Percentiles rank a stretch among this genome's conserved stretches.
These are phyloP conservation scores for Corydoras maculifer DNA, from an alignment of 2,113 vertebrate species.

Conservation along the genomic window DNA sequence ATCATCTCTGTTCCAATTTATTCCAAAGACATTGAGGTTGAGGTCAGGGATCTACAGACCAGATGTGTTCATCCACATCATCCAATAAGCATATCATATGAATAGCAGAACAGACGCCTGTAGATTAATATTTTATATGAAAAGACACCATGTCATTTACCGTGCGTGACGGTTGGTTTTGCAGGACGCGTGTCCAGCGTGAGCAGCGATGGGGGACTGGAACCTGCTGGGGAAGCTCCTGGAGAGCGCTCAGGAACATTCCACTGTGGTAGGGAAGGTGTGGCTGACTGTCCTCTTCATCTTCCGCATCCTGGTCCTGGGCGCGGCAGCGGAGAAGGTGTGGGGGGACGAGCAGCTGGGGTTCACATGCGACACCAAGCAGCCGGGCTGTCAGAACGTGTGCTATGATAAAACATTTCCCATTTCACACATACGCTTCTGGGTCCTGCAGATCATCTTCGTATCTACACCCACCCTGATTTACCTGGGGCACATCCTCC, in stretches of 20 bases:
- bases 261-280: conserved; percentile 76
- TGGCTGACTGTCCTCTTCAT: conserved; percentile 82
- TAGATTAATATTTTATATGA: too few relatives aligned
- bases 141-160: too few relatives aligned
- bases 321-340: conserved; percentile 74
- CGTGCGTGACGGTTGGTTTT: background rate
- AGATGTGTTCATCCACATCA: too few relatives aligned
- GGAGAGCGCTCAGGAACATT: conserved; percentile 79
- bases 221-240: conserved; percentile 77
- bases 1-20: too few relatives aligned
- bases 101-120: too few relatives aligned
- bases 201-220: conserved; percentile 77
- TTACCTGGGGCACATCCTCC: conserved; percentile 80
- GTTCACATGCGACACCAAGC: conserved; percentile 81
- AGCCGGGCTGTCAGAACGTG: conserved; percentile 79
- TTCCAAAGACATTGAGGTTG: too few relatives aligned
- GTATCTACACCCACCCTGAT: conserved; percentile 78
- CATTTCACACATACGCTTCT: conserved; percentile 82
- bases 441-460: conserved; percentile 86
- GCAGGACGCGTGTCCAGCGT: conserved; percentile 41
- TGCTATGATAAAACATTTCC: conserved; percentile 83
- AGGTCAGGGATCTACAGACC: too few relatives aligned
- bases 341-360: conserved; percentile 79
- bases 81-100: too few relatives aligned
- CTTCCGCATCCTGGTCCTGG: conserved; percentile 79